Evolutionary conservation across 2,113 vertebrate genomes (phyloP), one percentile per base, ranked within the genome.

Genomic region (Chinchilla lanigera): DNA sequence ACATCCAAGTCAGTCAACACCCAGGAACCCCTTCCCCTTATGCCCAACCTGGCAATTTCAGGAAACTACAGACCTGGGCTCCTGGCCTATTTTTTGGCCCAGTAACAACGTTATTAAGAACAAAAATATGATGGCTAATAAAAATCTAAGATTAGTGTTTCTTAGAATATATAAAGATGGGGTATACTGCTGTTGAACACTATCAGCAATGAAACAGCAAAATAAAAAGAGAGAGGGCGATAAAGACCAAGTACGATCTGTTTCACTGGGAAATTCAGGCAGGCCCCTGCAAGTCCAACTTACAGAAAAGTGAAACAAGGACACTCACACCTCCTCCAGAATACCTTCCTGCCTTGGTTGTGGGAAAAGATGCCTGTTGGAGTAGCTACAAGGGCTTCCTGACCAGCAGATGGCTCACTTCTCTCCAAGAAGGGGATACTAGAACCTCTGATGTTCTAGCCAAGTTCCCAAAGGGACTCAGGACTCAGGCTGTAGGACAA

Each of bases 141-240:
- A 95, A 77, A 97, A 94, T 88, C 96, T 98, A 98, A 95, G 82
- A 96, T 98, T 98, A 98, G 98, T 98, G 97, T 98, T 98, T 98
- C 90, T 97, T 93, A 94, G 80, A 56, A 96, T 98, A 97, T 92
- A 97, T 87, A 97, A 95, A 95, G 93, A 92, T 56, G 65, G 97
- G 92, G 61, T 88, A 73, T 83, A 92, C 38, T 97, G 97, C 90
- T 96, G 69, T 75, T 83, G 65, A 91, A 97, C 54, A 60, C 78
- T 92, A 65, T 94, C 65, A 95, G 92, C 95, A 95, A 73, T 50
- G 61, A 95, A 88, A 97, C 54, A 94, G 85, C 75, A 85, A 90
- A 93, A 77, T 58, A 94, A 95, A 89, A 61, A 87, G 44, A 13
- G 61, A 38, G 41, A 19, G 2, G 47, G 44, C 89, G 67, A 82